These are phyloP conservation scores for Peromyscus eremicus DNA, from an alignment of 2,797 vertebrate species.

Conservation along the genomic window DNA sequence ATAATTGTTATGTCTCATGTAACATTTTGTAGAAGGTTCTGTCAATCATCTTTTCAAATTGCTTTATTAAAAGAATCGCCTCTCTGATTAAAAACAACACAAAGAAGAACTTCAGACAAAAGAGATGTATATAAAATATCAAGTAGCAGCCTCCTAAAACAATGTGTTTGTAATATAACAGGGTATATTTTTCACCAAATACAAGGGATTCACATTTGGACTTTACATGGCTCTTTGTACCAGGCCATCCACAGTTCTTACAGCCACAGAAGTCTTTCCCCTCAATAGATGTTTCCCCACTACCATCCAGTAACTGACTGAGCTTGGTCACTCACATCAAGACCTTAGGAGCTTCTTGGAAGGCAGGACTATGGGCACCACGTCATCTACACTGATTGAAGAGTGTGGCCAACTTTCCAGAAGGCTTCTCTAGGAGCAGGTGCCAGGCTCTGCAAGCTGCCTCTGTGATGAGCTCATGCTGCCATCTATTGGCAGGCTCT, in stretches of 20 bases:
- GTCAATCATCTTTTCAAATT: constrained; percentile 25
- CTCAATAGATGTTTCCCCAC: constrained; percentile 10
- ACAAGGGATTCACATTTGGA: not conserved
- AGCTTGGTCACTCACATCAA: constrained; percentile 11
- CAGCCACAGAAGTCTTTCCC: not conserved
- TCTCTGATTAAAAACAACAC: not conserved
- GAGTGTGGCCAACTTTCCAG: not conserved
- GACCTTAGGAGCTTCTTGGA: constrained; percentile 40
- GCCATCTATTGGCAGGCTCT: constrained; percentile 70
- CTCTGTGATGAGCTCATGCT: not conserved
- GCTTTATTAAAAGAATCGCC: constrained; percentile 25
- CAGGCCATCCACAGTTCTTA: not conserved
- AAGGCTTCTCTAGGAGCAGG: not conserved
- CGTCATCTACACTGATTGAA: not conserved
- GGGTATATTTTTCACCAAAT: not conserved
- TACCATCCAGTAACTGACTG: not conserved
- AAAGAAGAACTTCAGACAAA: not conserved
- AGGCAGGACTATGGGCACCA: not conserved
- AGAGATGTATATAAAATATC: constrained; percentile 31
- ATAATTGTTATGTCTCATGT: not conserved
- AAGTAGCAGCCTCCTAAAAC: constrained; percentile 6
- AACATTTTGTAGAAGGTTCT: not conserved
- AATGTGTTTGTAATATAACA: not conserved
- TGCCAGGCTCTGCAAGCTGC: accelerated
- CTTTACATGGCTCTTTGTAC: not conserved